A percentile compares a stretch with the other conserved stretches of the same genome.
These are phyloP conservation scores for Baccha elongata DNA, from an alignment of 2,888 invertebrate species.

Conservation along the genomic window DNA sequence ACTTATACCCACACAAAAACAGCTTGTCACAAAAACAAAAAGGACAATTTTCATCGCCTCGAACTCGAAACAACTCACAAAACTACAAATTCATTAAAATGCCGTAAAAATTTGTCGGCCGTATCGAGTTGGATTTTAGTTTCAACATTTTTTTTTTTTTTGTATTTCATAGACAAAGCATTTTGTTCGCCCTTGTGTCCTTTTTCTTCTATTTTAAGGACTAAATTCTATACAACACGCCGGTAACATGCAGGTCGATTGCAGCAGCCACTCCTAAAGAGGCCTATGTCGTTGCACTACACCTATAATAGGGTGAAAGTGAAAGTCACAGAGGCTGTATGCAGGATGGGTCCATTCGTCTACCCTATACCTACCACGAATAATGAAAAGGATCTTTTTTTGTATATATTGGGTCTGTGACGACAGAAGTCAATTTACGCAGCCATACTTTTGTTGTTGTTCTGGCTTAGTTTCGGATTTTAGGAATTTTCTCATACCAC, in stretches of 20 bases:
- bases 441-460: conserved; percentile 47
- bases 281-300: conserved; percentile 40
- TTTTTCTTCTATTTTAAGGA: conserved; percentile 65
- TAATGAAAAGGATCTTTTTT: conserved; percentile 41
- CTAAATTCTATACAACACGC: conserved; percentile 7
- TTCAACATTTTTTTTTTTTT: conserved; percentile 45
- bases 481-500: conserved; percentile 55
- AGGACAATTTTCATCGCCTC: conserved; percentile 68
- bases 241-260: conserved; percentile 59
- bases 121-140: conserved; percentile 48
- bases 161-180: conserved; percentile 33
- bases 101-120: conserved; percentile 75
- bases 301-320: conserved; percentile 58
- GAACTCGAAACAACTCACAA: conserved; percentile 41
- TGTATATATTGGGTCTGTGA: conserved; percentile 48
- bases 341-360: conserved; percentile 13
- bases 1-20: conserved; percentile 20
- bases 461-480: conserved; percentile 16
- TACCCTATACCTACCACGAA: conserved; percentile 13
- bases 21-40: conserved; percentile 22
- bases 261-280: conserved; percentile 58
- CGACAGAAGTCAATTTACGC: conserved; percentile 73
- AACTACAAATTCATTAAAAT: conserved; percentile 75
- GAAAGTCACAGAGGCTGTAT: conserved; percentile 68
- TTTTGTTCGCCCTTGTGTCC: conserved; percentile 28